These are phyloP conservation scores for Enteromius treurensis DNA, from an alignment of 2,797 vertebrate species.

Conservation along the genomic window DNA sequence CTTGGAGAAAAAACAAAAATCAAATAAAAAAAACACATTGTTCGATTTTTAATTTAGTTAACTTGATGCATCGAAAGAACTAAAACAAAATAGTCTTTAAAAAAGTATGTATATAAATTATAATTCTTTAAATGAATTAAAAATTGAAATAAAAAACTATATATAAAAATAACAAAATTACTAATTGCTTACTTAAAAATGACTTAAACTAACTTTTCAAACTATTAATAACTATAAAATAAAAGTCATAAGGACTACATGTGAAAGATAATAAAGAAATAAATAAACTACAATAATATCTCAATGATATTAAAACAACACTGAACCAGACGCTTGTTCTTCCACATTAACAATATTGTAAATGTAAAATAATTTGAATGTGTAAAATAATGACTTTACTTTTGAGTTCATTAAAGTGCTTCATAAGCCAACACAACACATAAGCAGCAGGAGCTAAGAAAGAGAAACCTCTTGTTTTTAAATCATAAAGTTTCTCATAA, in stretches of 20 bases:
- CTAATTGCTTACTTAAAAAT: not conserved
- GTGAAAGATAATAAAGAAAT: not conserved
- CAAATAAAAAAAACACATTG: not conserved
- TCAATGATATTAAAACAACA: not conserved
- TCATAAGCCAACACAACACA: too few species aligned
- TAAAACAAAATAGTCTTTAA: too few species aligned
- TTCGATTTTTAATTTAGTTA: not conserved
- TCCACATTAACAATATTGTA: not conserved
- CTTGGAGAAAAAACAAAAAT: not conserved
- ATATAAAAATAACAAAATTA: too few species aligned
- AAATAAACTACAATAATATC: not conserved
- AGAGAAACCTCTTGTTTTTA: not conserved
- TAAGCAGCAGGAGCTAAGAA: not conserved
- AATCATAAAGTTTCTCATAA: constrained; percentile 49
- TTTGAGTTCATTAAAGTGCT: not conserved
- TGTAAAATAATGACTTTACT: not conserved
- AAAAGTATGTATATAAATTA: too few species aligned
- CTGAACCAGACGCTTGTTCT: not conserved
- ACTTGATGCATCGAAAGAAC: not conserved
- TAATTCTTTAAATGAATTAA: too few species aligned
- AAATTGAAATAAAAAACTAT: too few species aligned
- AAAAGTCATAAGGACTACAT: too few species aligned
- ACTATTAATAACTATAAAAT: too few species aligned
- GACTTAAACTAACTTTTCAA: not conserved
- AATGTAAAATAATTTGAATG: not conserved